These are phyloP conservation scores for Lasioglossum albipes DNA, from an alignment of 1,140 invertebrate genomes.

Conservation along the genomic window DNA sequence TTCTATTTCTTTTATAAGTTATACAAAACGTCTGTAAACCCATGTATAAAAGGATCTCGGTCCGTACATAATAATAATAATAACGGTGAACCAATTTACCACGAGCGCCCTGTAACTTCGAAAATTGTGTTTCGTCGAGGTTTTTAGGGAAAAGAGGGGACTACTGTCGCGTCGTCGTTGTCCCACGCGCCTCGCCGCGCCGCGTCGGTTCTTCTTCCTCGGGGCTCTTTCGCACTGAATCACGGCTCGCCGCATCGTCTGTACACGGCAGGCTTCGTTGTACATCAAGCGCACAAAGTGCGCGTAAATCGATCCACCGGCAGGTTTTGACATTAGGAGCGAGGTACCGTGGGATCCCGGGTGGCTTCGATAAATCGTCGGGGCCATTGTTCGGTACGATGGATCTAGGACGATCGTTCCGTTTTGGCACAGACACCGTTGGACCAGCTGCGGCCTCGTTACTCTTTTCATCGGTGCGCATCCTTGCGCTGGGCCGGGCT, in stretches of 20 bases:
- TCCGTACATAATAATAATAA: no score
- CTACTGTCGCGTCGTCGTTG: no score
- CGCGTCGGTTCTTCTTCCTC: no score
- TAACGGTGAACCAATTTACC: no score
- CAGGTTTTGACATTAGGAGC: conserved; percentile 54
- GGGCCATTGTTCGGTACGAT: conserved; percentile 52
- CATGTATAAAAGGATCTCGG: no score
- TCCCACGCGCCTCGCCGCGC: no score
- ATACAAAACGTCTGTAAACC: no score
- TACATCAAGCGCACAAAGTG: conserved; percentile 36
- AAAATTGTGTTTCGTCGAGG: no score
- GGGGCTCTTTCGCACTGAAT: conserved; percentile 28
- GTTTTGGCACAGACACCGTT: conserved; percentile 40
- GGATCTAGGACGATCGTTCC: conserved; percentile 64
- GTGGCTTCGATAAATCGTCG: conserved; percentile 57
- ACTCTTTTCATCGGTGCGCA: conserved; percentile 55
- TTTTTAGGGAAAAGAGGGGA: no score
- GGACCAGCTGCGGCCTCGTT: conserved; percentile 47
- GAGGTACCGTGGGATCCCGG: conserved; percentile 27
- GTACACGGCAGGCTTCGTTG: conserved; percentile 30
- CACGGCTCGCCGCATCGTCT: conserved; percentile 21
- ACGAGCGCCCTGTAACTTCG: no score
- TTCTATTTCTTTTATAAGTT: no score
- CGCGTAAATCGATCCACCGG: conserved; percentile 56
- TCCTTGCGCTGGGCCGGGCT: background rate